Evolutionary conservation across 2,797 vertebrate genomes (phyloP).

Genomic region (Peromyscus eremicus): DNA sequence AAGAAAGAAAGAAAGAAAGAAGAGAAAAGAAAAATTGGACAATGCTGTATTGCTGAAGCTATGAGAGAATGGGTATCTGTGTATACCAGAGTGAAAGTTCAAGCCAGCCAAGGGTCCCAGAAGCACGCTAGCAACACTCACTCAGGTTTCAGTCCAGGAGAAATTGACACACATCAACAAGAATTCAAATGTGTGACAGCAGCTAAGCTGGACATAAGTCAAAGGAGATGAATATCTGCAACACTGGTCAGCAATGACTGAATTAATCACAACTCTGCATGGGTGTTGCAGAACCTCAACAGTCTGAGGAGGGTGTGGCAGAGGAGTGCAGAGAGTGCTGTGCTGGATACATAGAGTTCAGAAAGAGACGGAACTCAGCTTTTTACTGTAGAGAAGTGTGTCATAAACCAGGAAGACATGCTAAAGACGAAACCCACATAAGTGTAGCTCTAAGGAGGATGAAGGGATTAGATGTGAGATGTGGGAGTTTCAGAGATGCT

Average conservation of each 20-base stretch:
- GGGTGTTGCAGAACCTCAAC: not conserved
- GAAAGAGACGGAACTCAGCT: not conserved
- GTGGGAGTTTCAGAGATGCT: not conserved
- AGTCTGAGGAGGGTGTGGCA: not conserved
- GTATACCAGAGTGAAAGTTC: not conserved
- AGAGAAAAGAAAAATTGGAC: not conserved
- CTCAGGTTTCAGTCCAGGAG: not conserved
- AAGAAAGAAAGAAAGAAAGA: too few species aligned
- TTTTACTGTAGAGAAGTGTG: not conserved
- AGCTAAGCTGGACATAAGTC: not conserved
- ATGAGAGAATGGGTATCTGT: not conserved
- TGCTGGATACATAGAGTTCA: not conserved
- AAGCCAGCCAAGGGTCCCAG: not conserved
- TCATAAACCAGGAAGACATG: not conserved
- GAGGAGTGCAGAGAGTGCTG: not conserved
- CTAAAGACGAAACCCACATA: conserved; percentile 28
- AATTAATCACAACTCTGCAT: not conserved
- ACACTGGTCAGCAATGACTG: not conserved
- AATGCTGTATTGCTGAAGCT: not conserved
- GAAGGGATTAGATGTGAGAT: too few species aligned
- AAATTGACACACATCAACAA: too few species aligned
- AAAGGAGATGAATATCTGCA: not conserved
- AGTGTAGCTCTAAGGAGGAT: not conserved
- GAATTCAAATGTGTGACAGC: not conserved
- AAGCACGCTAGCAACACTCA: not conserved